Percentiles rank a stretch among this genome's conserved stretches.
Conservation (phyloP, 2,888 invertebrate genomes). For the Oscheius sp. region DNA sequence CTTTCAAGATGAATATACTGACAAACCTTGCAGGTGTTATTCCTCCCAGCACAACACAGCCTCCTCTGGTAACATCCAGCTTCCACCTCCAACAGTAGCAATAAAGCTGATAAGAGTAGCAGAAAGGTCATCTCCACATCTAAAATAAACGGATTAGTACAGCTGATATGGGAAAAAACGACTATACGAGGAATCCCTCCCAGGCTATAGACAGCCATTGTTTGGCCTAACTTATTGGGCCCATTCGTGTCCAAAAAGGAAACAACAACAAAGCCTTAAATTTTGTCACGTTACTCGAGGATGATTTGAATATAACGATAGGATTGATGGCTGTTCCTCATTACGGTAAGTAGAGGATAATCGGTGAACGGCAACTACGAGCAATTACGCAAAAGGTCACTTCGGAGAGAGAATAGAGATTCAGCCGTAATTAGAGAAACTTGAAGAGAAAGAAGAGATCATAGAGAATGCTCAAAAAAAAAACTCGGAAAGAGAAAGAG, state of each 20-base stretch:
- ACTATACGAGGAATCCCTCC: not conserved
- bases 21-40: constrained; percentile 50
- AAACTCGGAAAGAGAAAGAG: no score
- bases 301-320: no score
- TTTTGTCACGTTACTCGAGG: no score
- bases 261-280: no score
- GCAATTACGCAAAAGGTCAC: not conserved
- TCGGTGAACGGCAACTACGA: no score
- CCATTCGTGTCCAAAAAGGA: no score
- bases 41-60: constrained; percentile 58
- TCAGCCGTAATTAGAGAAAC: no score
- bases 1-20: not conserved
- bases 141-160: constrained; percentile 3
- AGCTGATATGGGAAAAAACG: not conserved
- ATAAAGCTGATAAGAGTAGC: not conserved
- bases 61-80: constrained; percentile 54
- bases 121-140: constrained; percentile 29
- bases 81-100: not conserved
- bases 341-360: not conserved
- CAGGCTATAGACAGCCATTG: not conserved
- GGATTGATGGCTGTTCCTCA: no score
- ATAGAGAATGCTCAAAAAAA: no score
- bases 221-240: not conserved
- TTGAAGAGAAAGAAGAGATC: no score
- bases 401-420: not conserved